phyloP scores from a whole-genome alignment of 2,888 invertebrate genomes.

The Microchrysa polita region DNA sequence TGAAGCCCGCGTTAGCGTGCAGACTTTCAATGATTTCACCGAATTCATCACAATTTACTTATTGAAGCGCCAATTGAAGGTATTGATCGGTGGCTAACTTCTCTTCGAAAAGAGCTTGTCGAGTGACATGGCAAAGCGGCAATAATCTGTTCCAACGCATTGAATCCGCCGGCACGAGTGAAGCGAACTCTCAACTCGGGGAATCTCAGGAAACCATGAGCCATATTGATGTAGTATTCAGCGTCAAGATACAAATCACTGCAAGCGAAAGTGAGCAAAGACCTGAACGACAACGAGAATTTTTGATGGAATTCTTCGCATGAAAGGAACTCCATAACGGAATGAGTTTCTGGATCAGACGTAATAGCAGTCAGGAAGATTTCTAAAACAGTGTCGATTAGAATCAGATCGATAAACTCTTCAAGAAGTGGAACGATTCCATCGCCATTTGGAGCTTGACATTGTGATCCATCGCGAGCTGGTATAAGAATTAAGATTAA shows the following conservation, averaged over 20 bases:
- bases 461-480: constrained; percentile 37
- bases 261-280: constrained; percentile 43
- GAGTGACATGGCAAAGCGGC: constrained; percentile 42
- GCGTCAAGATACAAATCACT: constrained; percentile 42
- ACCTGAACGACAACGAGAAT: constrained; percentile 26
- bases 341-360: constrained; percentile 45
- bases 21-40: constrained; percentile 38
- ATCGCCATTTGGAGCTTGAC: constrained; percentile 43
- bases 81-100: constrained; percentile 43
- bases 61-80: constrained; percentile 37
- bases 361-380: constrained; percentile 41
- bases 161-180: constrained; percentile 21
- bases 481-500: background rate
- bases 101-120: constrained; percentile 37
- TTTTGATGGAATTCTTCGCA: constrained; percentile 39
- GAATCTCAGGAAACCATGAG: constrained; percentile 42
- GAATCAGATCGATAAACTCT: constrained; percentile 39
- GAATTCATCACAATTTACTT: constrained; percentile 45
- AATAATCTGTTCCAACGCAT: constrained; percentile 35
- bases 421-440: constrained; percentile 43
- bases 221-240: constrained; percentile 44
- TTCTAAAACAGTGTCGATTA: constrained; percentile 26
- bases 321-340: constrained; percentile 45
- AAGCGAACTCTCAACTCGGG: constrained; percentile 13
- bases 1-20: constrained; percentile 27